Percentiles rank a stretch among this genome's conserved stretches.
phyloP scores from a whole-genome alignment of 2,113 vertebrate species.

The Sturnus vulgaris region DNA sequence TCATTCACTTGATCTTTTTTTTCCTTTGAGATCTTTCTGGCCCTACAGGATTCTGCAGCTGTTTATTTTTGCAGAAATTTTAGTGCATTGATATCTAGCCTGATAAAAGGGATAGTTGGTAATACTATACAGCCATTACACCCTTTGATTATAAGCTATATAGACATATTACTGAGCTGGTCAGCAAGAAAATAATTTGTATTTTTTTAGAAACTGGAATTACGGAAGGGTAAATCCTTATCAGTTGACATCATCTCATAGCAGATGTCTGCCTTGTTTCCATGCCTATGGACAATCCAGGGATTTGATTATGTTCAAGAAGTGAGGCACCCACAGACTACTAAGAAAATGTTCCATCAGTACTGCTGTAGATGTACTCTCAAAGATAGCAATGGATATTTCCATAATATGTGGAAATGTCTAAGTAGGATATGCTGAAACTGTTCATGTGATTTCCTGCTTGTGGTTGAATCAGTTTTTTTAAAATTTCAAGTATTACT shows the following conservation, averaged over 20 bases:
- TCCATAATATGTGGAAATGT: background rate
- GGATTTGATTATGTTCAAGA: background rate
- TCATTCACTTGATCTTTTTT: background rate
- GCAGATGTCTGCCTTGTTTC: background rate
- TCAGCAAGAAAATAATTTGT: background rate
- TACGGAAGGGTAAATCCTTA: background rate
- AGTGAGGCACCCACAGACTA: background rate
- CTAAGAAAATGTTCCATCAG: background rate
- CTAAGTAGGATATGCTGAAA: background rate
- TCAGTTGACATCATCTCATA: background rate
- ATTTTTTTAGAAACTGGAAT: background rate
- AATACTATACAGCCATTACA: background rate
- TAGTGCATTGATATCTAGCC: background rate
- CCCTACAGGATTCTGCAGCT: background rate
- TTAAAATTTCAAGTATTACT: background rate
- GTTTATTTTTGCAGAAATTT: background rate
- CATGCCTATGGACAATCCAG: background rate
- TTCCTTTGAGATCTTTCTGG: background rate
- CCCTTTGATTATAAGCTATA: background rate
- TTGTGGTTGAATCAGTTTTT: background rate
- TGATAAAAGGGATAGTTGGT: background rate
- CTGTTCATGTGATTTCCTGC: background rate
- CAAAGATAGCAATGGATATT: background rate
- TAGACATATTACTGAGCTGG: background rate
- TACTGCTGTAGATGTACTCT: background rate